Conservation (phyloP, 2,113 vertebrate species). For the Pandion haliaetus region DNA sequence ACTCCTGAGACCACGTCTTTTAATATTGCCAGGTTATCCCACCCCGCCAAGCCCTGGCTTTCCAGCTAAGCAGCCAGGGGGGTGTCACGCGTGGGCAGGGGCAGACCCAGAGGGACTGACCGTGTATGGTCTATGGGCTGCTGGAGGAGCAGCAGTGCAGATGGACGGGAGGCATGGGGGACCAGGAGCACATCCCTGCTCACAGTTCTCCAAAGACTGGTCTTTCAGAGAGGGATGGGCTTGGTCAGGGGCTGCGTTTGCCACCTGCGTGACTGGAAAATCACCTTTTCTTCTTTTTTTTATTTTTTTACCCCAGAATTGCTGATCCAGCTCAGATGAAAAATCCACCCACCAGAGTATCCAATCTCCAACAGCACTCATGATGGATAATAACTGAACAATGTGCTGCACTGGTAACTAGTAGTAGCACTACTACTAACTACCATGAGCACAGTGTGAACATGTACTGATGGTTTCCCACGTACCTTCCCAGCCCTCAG, state of each 20-base stretch:
- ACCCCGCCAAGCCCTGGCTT: background rate
- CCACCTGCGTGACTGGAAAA: background rate
- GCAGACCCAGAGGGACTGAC: background rate
- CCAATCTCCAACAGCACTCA: background rate
- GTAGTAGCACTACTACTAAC: background rate
- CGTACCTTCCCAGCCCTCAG: background rate
- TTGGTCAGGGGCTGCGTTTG: background rate
- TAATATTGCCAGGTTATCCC: background rate
- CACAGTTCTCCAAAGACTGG: background rate
- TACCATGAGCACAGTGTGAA: background rate
- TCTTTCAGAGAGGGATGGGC: background rate
- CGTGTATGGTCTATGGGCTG: rapidly evolving
- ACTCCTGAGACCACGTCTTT: background rate
- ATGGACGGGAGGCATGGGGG: background rate
- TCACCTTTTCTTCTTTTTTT: background rate
- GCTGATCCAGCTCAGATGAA: background rate
- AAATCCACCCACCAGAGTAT: background rate
- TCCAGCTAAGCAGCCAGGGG: background rate
- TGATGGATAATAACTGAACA: background rate
- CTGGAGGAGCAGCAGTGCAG: background rate
- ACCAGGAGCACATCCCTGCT: background rate
- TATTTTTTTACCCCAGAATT: background rate
- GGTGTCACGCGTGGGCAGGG: background rate
- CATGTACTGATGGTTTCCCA: background rate
- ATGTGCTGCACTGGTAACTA: background rate